These are phyloP conservation scores for Drosophila birchii DNA, from an alignment of 2,888 invertebrate genomes.

Conservation along the genomic window DNA sequence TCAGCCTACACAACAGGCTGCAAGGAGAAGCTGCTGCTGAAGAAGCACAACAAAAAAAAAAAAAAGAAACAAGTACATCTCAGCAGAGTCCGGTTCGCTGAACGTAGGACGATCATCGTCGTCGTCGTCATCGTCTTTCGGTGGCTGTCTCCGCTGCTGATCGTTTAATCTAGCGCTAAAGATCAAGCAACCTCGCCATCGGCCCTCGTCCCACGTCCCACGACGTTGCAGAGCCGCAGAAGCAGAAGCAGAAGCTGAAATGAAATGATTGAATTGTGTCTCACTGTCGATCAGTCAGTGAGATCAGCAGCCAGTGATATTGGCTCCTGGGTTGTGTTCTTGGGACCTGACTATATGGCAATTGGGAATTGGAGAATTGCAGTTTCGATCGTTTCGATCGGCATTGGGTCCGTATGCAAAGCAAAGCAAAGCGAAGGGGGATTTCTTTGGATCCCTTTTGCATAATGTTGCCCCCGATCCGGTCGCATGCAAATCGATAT, in stretches of 20 bases:
- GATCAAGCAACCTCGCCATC: conserved; percentile 68
- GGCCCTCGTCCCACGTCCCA: conserved; percentile 53
- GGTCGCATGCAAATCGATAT: conserved; percentile 50
- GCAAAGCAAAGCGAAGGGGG: conserved; percentile 48
- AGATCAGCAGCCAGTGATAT: conserved; percentile 70
- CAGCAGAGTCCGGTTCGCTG: conserved; percentile 10
- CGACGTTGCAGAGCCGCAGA: conserved; percentile 57
- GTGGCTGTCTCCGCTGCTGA: conserved; percentile 75
- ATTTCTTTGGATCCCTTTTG: conserved; percentile 44
- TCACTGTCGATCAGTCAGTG: conserved; percentile 72
- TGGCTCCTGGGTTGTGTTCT: conserved; percentile 4
- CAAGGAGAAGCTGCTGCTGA: conserved; percentile 4
- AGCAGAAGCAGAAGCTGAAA: not conserved
- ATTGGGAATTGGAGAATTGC: conserved; percentile 38
- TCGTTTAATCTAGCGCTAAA: conserved; percentile 82
- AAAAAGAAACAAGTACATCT: conserved; percentile 60
- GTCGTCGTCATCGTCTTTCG: conserved; percentile 28
- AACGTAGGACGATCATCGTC: conserved; percentile 39
- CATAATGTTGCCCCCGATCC: conserved; percentile 60
- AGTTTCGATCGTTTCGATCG: conserved; percentile 33
- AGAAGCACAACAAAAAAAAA: conserved; percentile 8
- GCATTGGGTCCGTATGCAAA: conserved; percentile 64
- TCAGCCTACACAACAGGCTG: conserved; percentile 54
- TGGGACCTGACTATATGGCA: conserved; percentile 2
- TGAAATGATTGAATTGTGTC: conserved; percentile 83